phyloP scores from a whole-genome alignment of 2,797 vertebrate species.

The Megaceryle alcyon region DNA sequence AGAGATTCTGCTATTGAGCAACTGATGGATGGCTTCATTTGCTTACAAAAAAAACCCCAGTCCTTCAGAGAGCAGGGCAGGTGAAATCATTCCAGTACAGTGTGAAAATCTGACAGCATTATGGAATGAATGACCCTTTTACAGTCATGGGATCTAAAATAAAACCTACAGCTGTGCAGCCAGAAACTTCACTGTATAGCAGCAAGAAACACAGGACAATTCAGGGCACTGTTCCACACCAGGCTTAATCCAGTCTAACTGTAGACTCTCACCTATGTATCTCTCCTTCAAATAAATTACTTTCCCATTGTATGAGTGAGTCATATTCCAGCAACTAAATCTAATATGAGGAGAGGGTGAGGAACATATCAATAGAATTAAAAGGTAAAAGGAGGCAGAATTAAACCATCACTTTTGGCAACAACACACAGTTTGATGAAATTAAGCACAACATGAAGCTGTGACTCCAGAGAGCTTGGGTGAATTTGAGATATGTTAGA shows the following conservation, averaged over 20 bases:
- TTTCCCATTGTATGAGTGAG: slow-evolving; percentile 20
- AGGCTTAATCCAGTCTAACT: background rate
- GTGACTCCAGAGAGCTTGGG: background rate
- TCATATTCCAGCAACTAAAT: slow-evolving; percentile 25
- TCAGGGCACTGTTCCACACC: background rate
- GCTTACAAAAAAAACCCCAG: background rate
- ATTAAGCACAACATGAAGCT: slow-evolving; percentile 27
- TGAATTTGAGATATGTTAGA: background rate
- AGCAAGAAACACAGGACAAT: background rate
- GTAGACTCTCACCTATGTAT: background rate
- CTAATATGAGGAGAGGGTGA: background rate
- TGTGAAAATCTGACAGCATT: background rate
- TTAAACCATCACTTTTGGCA: slow-evolving; percentile 38
- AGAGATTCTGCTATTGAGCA: background rate
- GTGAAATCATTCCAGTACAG: background rate
- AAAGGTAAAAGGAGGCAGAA: slow-evolving; percentile 9
- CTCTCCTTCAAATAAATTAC: slow-evolving; percentile 14
- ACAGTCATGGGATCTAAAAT: background rate
- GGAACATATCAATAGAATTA: background rate
- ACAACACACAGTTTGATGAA: background rate
- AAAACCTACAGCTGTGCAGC: slow-evolving; percentile 36
- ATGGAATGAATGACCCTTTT: slow-evolving; percentile 6
- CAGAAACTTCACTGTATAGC: background rate
- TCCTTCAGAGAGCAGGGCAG: background rate
- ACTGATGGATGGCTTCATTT: background rate